Conservation (phyloP, 2,888 invertebrate species). For the Chymomyza caudatula region DNA sequence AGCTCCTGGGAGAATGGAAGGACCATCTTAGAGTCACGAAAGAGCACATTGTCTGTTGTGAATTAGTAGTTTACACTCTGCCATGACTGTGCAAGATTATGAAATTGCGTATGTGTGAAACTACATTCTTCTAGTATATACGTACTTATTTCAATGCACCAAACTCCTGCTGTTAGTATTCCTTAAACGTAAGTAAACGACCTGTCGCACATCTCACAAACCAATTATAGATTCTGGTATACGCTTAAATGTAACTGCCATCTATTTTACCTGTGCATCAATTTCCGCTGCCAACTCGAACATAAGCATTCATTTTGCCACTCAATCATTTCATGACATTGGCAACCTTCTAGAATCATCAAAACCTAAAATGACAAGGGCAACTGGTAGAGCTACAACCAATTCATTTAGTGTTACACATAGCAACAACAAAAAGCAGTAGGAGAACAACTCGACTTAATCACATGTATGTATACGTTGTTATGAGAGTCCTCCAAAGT, state of each 20-base stretch:
- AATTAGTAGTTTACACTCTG: too few relatives aligned
- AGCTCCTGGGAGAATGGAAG: too few relatives aligned
- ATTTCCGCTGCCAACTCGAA: neutral
- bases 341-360: neutral
- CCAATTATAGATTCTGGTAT: neutral
- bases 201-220: neutral
- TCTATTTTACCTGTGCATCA: neutral
- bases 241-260: too few relatives aligned
- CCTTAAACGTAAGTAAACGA: too few relatives aligned
- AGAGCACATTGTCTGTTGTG: too few relatives aligned
- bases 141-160: too few relatives aligned
- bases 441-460: neutral
- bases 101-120: too few relatives aligned
- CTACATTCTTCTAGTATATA: too few relatives aligned
- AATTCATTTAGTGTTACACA: neutral
- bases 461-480: neutral
- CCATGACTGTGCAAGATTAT: too few relatives aligned
- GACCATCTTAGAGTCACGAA: too few relatives aligned
- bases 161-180: too few relatives aligned
- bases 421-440: neutral
- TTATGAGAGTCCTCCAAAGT: neutral
- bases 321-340: neutral
- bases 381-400: neutral
- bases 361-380: neutral
- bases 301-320: neutral